Conservation (phyloP, 2,888 invertebrate species). For the Pyralis farinalis region DNA sequence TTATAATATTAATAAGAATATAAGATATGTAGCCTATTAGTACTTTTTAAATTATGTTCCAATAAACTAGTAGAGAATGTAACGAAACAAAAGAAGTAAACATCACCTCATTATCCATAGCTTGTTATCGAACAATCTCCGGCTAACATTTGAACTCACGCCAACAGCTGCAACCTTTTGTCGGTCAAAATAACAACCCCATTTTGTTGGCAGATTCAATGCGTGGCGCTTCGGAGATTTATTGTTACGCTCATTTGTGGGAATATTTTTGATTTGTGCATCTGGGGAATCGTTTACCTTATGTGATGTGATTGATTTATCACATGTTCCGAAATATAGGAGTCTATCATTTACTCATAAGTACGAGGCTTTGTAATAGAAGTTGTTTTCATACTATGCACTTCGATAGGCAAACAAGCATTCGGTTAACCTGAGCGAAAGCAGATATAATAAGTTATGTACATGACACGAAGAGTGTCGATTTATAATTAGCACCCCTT, state of each 20-base stretch:
- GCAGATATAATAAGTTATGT: no score
- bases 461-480: no score
- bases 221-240: background rate
- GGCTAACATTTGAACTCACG: slow-evolving; percentile 51
- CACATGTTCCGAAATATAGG: background rate
- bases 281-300: no score
- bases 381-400: no score
- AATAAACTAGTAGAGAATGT: background rate
- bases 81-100: background rate
- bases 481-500: no score
- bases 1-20: no score
- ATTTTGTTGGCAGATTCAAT: slow-evolving; percentile 25
- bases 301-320: background rate
- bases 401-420: no score
- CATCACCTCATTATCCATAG: slow-evolving; percentile 13
- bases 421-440: no score
- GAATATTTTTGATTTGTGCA: background rate
- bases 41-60: no score
- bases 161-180: slow-evolving; percentile 53
- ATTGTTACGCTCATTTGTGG: background rate
- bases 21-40: no score
- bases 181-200: slow-evolving; percentile 35
- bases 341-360: no score
- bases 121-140: slow-evolving; percentile 22
- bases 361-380: no score